These are phyloP conservation scores for Melieria picta DNA, from an alignment of 2,888 invertebrate species.

Conservation along the genomic window DNA sequence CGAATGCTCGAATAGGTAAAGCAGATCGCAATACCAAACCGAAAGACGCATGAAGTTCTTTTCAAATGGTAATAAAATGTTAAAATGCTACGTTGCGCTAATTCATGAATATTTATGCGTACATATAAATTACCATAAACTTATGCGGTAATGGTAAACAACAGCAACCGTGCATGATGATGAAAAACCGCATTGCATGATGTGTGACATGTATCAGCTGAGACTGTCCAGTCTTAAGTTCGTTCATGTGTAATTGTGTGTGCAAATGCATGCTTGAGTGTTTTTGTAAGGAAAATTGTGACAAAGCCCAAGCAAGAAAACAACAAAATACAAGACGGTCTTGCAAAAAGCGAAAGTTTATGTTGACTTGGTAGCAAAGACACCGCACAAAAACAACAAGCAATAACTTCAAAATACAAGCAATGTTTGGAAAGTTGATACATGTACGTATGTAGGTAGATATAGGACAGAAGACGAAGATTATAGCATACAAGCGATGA, in stretches of 20 bases:
- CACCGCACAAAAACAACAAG: constrained; percentile 2
- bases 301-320: not conserved
- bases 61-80: not conserved
- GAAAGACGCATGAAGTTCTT: too few relatives aligned
- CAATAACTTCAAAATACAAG: not conserved
- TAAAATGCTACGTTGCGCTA: not conserved
- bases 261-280: too few relatives aligned
- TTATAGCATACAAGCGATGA: too few relatives aligned
- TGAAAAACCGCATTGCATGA: too few relatives aligned
- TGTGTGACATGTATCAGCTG: too few relatives aligned
- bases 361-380: constrained; percentile 1
- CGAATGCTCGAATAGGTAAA: too few relatives aligned
- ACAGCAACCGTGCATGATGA: not conserved
- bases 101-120: constrained; percentile 9
- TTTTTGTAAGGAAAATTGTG: not conserved
- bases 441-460: too few relatives aligned
- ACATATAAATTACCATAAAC: not conserved
- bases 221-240: too few relatives aligned
- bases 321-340: not conserved
- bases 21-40: too few relatives aligned
- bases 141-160: constrained; percentile 1
- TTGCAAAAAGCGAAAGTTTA: constrained; percentile 28
- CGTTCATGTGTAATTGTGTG: too few relatives aligned
- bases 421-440: too few relatives aligned
- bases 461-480: too few relatives aligned